Base-by-base conservation (phyloP, 2,113 vertebrate species). In the Microtus richardsoni region DNA sequence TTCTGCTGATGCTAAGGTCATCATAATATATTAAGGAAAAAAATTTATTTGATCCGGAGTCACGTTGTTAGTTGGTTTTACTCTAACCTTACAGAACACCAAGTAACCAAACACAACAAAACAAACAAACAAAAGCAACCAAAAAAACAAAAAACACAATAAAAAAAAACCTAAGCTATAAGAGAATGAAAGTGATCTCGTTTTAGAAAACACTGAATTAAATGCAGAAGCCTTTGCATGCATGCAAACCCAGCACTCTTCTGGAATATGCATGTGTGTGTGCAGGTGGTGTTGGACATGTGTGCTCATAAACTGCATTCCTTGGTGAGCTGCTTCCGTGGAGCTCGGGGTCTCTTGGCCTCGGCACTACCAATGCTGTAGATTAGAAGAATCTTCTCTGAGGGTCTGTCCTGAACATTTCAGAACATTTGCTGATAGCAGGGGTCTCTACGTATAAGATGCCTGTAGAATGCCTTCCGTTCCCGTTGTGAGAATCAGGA, bases 1-100 rank as follows among this genome's bases (percentile, higher is more conserved):
- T 95, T 87, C 26, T 79, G 54, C 70, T 87, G 62, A 91, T 52
- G 54, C 49, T 62, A 47, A 95, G 92, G n/a, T 74, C 66, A 77
- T 84, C 74, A 82, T 82, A 79, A 70, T 44, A 14, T 70, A 77
- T 39, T 49, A 52, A 58, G 36, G 8, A 30, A 74, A 82, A 80
- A 80, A 80, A 87, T 22, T 16, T 21, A 49, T 52, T 39, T 66
- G 92, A 68, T 58, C 24, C 66, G 88, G 66, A 93, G 4, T 19
- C 39, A 82, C 5, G 36, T 16, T 71, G 84, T 21, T 33, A 74
- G n/a, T 16, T 91, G 54, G 19, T 44, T 62, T 92, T 78, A 7
- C 60, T 94, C 91, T 74, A 71, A 73, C 12, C 60, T 66, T 64
- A 66, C 47, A 41, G 44, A 62, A 44, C 7, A 60, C 54, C 36